phyloP scores from a whole-genome alignment of 2,797 vertebrate species.

The Acrossocheilus wenchowensis region DNA sequence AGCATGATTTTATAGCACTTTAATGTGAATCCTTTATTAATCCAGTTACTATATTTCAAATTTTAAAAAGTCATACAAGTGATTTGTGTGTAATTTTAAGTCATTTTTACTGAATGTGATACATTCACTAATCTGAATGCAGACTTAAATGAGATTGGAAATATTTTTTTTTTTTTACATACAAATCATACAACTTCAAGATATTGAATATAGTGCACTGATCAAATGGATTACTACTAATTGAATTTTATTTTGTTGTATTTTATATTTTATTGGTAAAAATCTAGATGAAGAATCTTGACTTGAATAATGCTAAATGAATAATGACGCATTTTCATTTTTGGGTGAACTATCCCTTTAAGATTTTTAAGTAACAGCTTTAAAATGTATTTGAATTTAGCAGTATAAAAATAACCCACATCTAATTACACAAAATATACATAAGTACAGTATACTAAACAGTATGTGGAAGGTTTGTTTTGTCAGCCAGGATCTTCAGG shows the following conservation, averaged over 20 bases:
- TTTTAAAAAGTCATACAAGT: neutral
- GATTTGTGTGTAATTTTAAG: neutral
- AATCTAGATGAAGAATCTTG: neutral
- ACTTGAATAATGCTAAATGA: too few species aligned
- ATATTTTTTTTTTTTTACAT: neutral
- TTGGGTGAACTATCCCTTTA: neutral
- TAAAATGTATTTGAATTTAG: neutral
- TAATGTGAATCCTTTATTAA: neutral
- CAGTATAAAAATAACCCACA: neutral
- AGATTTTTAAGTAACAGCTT: neutral
- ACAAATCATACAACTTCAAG: neutral
- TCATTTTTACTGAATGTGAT: neutral
- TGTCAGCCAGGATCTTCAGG: slow-evolving; percentile 36
- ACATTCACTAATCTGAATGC: neutral
- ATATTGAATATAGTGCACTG: neutral
- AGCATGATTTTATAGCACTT: neutral
- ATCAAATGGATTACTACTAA: neutral
- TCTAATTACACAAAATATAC: neutral
- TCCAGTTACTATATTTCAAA: neutral
- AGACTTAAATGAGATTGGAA: neutral
- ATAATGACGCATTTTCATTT: neutral
- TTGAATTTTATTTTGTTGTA: neutral
- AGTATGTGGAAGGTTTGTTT: slow-evolving; percentile 34
- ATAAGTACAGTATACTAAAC: neutral
- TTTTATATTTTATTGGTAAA: slow-evolving; percentile 8